Conservation (phyloP, 23 tunicate genomes). For the Ciona savignyi region DNA sequence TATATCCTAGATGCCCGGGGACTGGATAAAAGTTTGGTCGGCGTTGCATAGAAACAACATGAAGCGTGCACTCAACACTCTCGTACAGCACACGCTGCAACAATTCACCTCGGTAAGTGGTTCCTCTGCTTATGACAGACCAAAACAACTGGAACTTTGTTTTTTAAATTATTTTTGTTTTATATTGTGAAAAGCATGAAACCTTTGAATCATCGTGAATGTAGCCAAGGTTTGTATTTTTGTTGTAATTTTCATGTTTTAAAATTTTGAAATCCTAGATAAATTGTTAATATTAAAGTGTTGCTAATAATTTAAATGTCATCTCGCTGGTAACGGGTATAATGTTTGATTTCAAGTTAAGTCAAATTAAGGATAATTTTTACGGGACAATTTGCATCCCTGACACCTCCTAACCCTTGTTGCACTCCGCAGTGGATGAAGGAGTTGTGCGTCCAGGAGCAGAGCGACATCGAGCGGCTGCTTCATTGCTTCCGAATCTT, state of each 20-base stretch:
- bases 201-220: no score
- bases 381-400: no score
- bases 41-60: slow-evolving; percentile 15
- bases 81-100: slow-evolving; percentile 33
- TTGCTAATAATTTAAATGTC: no score
- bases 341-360: no score
- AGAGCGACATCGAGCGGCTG: slow-evolving; percentile 26
- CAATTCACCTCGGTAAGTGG: slow-evolving; percentile 61
- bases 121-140: background rate
- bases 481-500: slow-evolving; percentile 23
- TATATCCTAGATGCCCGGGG: slow-evolving; percentile 68
- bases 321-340: no score
- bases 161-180: no score
- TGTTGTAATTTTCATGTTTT: no score
- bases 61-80: background rate
- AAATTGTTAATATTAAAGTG: no score
- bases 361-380: no score
- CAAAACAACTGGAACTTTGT: background rate
- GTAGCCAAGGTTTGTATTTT: no score
- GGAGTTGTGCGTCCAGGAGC: slow-evolving; percentile 29
- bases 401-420: background rate
- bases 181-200: no score
- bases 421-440: slow-evolving; percentile 36
- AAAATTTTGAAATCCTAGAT: no score
- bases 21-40: slow-evolving; percentile 47